phyloP scores from a whole-genome alignment of 2,888 invertebrate species.

The Esperia sulphurella region DNA sequence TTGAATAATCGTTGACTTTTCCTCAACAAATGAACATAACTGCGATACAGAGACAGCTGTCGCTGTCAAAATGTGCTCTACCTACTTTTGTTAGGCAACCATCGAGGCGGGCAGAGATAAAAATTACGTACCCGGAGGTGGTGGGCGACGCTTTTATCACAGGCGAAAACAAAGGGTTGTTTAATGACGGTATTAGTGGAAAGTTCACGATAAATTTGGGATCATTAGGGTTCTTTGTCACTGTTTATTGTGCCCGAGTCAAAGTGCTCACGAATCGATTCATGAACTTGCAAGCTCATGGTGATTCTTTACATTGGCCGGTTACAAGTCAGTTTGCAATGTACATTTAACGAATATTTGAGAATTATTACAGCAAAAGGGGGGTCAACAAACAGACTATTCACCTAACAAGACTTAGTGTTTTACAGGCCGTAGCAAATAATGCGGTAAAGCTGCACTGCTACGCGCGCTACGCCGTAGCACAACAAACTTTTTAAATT shows the following conservation, averaged over 20 bases:
- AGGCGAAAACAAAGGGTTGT: conserved; percentile 73
- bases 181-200: conserved; percentile 76
- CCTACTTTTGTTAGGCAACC: conserved; percentile 52
- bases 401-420: too few species aligned
- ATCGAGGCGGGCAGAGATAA: conserved; percentile 65
- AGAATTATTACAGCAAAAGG: too few species aligned
- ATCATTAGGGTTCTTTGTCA: conserved; percentile 73
- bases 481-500: too few species aligned
- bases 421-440: too few species aligned
- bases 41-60: not conserved
- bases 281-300: conserved; percentile 25
- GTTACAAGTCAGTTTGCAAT: too few species aligned
- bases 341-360: too few species aligned
- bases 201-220: conserved; percentile 74
- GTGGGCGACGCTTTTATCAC: conserved; percentile 68
- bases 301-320: conserved; percentile 33
- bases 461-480: too few species aligned
- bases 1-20: not conserved
- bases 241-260: conserved; percentile 61
- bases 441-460: too few species aligned
- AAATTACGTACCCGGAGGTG: conserved; percentile 68
- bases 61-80: not conserved
- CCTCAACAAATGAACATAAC: not conserved
- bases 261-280: conserved; percentile 41
- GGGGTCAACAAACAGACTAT: too few species aligned